phyloP scores from a whole-genome alignment of 2,888 invertebrate genomes.

The Drosophila borealis region DNA sequence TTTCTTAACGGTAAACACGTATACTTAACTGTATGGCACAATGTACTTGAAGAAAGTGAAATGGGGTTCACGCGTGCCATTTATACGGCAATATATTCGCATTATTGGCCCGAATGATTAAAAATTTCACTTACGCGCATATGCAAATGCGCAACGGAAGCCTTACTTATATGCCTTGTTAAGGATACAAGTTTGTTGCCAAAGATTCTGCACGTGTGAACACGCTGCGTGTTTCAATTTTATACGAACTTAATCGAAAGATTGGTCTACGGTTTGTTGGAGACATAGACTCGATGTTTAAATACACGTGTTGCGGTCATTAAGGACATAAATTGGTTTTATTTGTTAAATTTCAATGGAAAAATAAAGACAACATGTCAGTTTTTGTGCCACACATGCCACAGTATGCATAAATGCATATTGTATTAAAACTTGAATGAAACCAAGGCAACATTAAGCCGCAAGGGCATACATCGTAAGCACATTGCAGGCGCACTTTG shows the following conservation, averaged over 20 bases:
- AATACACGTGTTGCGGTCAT: not conserved
- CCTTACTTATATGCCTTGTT: not conserved
- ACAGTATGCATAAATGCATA: not conserved
- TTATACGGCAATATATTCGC: slow-evolving; percentile 4
- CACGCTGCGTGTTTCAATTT: not conserved
- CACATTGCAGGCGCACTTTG: not conserved
- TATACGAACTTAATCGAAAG: not conserved
- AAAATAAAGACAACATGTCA: not conserved
- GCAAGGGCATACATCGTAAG: not conserved
- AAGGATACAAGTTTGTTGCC: not conserved
- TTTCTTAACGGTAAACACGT: not conserved
- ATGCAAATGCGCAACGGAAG: not conserved
- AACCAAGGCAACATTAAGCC: slow-evolving; percentile 13
- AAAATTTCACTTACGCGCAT: not conserved
- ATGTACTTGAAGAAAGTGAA: not conserved
- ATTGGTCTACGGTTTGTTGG: not conserved
- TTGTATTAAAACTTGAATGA: slow-evolving; percentile 9
- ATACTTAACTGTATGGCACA: slow-evolving; percentile 17
- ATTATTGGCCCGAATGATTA: slow-evolving; percentile 1
- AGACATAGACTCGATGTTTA: not conserved
- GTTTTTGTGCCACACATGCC: too few relatives aligned
- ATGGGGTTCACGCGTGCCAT: not conserved
- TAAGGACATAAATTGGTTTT: not conserved
- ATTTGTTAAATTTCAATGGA: not conserved
- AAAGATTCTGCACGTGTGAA: slow-evolving; percentile 8